A percentile compares a stretch with the other conserved stretches of the same genome.
Evolutionary conservation across 2,888 invertebrate species (phyloP).

Genomic region (Dasysyrphus tricinctus): DNA sequence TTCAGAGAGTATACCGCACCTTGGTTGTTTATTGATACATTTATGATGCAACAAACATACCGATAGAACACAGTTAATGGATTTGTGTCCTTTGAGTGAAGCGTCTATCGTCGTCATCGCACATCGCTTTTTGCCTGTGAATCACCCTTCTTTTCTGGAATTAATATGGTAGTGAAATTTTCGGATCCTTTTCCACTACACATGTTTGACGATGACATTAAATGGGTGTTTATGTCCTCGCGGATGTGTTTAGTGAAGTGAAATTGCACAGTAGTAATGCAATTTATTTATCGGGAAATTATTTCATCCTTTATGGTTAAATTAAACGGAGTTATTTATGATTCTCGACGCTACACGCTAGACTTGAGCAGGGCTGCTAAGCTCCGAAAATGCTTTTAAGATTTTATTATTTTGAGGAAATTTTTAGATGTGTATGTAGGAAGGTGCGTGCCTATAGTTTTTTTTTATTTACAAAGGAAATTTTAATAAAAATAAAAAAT

Average conservation of each 20-base stretch:
- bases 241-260: constrained; percentile 71
- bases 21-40: constrained; percentile 74
- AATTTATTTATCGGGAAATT: constrained; percentile 62
- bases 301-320: constrained; percentile 16
- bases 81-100: constrained; percentile 30
- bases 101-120: neutral
- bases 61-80: constrained; percentile 53
- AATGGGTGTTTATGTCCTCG: constrained; percentile 69
- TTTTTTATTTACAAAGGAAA: no score
- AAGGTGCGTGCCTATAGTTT: no score
- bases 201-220: constrained; percentile 58
- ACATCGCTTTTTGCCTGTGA: neutral
- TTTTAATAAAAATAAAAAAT: no score
- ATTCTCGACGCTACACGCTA: neutral
- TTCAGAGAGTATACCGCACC: constrained; percentile 47
- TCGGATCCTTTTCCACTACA: constrained; percentile 29
- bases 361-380: no score
- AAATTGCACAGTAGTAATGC: constrained; percentile 69
- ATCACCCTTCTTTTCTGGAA: constrained; percentile 34
- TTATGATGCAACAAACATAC: constrained; percentile 70
- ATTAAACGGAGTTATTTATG: constrained; percentile 11
- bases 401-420: no score
- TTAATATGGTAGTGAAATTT: constrained; percentile 8
- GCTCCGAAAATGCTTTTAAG: no score
- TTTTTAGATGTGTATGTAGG: no score